These are phyloP conservation scores for Aphaenogaster rudis DNA, from an alignment of 1,140 invertebrate genomes.

Conservation along the genomic window DNA sequence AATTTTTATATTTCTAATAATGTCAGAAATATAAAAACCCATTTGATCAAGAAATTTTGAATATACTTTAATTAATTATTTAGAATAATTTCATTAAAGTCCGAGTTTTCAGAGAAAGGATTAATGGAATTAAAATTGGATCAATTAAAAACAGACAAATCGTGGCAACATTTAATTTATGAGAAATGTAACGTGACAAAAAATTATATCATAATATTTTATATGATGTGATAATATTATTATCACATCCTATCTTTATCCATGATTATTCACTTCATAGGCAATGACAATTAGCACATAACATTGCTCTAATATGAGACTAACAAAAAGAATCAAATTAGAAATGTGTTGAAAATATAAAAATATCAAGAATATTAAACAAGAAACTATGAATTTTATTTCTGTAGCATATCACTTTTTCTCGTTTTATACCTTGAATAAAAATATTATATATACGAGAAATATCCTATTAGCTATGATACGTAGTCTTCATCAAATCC, in stretches of 20 bases:
- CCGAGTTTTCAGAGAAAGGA: not conserved
- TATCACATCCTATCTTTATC: not conserved
- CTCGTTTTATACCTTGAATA: not conserved
- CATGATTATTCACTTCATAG: not conserved
- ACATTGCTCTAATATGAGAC: not conserved
- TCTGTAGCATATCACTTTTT: not conserved
- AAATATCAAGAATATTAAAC: not conserved
- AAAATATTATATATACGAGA: not conserved
- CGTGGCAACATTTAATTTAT: not conserved
- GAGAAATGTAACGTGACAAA: not conserved
- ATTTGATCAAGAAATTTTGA: not conserved
- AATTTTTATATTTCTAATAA: not conserved
- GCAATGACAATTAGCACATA: slow-evolving; percentile 14
- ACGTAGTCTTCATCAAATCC: not conserved
- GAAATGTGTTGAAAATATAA: not conserved
- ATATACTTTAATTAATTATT: not conserved
- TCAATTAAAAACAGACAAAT: not conserved
- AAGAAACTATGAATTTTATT: not conserved
- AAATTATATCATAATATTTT: not conserved
- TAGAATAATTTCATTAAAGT: not conserved
- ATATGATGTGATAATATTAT: not conserved
- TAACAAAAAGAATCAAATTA: not conserved
- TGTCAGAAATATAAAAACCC: not conserved
- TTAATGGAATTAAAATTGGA: not conserved
- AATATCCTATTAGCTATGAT: not conserved